Percentiles rank a stretch among this genome's conserved stretches.
phyloP scores from a whole-genome alignment of 2,888 invertebrate species.

The Tholera decimalis region DNA sequence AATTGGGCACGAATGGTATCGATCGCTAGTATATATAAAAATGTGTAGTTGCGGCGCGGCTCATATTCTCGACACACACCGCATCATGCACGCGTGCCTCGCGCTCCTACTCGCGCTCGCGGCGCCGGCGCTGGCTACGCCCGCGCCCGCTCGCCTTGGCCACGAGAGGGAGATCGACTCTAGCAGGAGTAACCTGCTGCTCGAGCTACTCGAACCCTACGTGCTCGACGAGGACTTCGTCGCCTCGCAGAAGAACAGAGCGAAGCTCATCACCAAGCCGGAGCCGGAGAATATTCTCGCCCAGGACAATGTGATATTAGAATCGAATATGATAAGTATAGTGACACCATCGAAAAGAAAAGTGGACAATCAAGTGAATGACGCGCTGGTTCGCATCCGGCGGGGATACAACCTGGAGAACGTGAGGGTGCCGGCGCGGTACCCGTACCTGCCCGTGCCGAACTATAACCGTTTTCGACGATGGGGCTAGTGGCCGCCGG shows the following conservation, averaged over 20 bases:
- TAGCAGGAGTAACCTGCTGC: constrained; percentile 81
- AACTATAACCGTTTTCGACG: constrained; percentile 86
- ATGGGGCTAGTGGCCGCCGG: constrained; percentile 85
- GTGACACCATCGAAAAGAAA: constrained; percentile 78
- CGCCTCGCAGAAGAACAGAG: constrained; percentile 82
- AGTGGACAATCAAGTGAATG: constrained; percentile 69
- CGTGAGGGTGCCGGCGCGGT: constrained; percentile 87
- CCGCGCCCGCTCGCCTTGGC: constrained; percentile 80
- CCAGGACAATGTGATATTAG: constrained; percentile 85
- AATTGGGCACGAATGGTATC: constrained; percentile 89
- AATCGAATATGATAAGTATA: constrained; percentile 86
- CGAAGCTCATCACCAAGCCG: constrained; percentile 84
- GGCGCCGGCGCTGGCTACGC: constrained; percentile 74
- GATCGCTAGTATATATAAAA: constrained; percentile 89
- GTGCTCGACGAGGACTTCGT: constrained; percentile 81
- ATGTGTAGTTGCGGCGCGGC: constrained; percentile 87
- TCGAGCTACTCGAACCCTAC: constrained; percentile 78
- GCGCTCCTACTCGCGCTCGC: constrained; percentile 81
- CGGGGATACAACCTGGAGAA: constrained; percentile 90
- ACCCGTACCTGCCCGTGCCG: constrained; percentile 87
- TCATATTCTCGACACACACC: constrained; percentile 86
- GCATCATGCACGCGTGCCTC: constrained; percentile 89
- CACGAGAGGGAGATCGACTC: constrained; percentile 87
- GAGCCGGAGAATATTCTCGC: constrained; percentile 83
- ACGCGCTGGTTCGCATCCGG: constrained; percentile 81